Conservation (phyloP, 1,140 invertebrate species). For the Catajapyx aquilonaris region DNA sequence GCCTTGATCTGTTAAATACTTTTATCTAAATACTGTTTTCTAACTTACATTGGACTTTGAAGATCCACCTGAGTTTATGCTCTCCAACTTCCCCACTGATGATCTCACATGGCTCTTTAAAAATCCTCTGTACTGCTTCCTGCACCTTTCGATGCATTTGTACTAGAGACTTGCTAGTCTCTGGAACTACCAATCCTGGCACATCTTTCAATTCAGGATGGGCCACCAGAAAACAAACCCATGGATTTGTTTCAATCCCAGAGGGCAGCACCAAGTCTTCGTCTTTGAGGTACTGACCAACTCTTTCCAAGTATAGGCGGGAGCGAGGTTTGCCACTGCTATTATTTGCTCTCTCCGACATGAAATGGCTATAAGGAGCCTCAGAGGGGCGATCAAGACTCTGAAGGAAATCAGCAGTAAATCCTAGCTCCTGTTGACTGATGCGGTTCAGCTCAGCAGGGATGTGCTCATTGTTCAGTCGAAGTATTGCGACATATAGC, state of each 20-base stretch:
- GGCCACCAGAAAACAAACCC: conserved; percentile 51
- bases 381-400: conserved; percentile 43
- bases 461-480: conserved; percentile 60
- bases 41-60: background rate
- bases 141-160: conserved; percentile 58
- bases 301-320: conserved; percentile 49
- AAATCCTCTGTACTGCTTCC: conserved; percentile 39
- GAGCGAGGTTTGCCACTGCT: conserved; percentile 38
- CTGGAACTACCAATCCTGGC: conserved; percentile 46
- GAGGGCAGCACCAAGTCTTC: conserved; percentile 38
- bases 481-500: conserved; percentile 64
- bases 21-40: background rate
- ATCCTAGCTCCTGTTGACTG: conserved; percentile 68
- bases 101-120: conserved; percentile 40
- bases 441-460: conserved; percentile 60
- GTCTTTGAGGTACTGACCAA: conserved; percentile 70
- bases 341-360: conserved; percentile 11
- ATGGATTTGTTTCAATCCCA: conserved; percentile 39
- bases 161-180: conserved; percentile 53
- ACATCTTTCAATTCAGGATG: conserved; percentile 46
- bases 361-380: conserved; percentile 17
- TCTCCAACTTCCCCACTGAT: conserved; percentile 35
- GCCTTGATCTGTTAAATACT: conserved; percentile 1
- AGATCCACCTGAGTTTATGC: no score
- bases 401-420: conserved; percentile 74